Conservation (phyloP, 2,797 vertebrate species). For the Heteromormyrus szaboi region DNA sequence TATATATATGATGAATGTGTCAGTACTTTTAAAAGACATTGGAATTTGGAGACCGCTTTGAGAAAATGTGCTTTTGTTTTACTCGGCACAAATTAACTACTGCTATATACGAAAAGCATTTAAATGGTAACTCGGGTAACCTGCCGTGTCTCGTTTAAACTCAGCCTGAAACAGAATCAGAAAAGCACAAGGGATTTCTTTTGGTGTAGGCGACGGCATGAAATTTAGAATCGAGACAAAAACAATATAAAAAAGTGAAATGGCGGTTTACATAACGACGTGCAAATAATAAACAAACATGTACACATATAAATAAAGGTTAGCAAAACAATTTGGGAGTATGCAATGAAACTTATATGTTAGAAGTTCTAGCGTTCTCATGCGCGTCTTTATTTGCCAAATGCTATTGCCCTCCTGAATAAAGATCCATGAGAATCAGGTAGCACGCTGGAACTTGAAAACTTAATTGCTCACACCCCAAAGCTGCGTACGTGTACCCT, state of each 20-base stretch:
- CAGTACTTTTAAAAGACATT: neutral
- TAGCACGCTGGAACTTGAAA: neutral
- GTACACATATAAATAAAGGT: neutral
- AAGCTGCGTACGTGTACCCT: neutral
- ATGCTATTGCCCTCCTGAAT: neutral
- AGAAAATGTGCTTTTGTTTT: neutral
- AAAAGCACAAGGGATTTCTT: neutral
- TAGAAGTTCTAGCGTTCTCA: neutral
- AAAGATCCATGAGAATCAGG: neutral
- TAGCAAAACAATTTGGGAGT: neutral
- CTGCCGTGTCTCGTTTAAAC: neutral
- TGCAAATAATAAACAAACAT: neutral
- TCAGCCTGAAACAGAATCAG: neutral
- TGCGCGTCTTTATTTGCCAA: neutral
- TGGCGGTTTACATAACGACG: neutral
- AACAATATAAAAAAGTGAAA: neutral
- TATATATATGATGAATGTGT: neutral
- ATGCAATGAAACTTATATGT: neutral
- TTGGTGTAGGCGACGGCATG: neutral
- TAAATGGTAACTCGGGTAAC: neutral
- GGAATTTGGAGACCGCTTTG: neutral
- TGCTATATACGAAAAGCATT: neutral
- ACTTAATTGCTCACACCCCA: neutral
- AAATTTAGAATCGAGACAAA: neutral
- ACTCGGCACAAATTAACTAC: neutral